phyloP scores from a whole-genome alignment of 92 coral and sea anemone species.

The Metridium senile region DNA sequence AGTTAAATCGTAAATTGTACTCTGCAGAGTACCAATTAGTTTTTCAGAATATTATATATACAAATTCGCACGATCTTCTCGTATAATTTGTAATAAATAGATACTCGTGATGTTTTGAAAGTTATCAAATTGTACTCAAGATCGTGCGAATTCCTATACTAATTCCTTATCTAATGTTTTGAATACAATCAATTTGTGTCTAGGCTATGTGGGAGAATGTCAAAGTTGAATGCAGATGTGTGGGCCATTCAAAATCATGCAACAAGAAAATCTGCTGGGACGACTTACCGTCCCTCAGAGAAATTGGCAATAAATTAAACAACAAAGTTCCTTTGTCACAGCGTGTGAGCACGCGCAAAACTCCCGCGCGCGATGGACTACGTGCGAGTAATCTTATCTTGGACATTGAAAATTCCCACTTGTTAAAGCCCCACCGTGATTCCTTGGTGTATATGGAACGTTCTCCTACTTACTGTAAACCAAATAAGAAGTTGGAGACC shows the following conservation, averaged over 20 bases:
- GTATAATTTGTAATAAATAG: no score
- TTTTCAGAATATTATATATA: no score
- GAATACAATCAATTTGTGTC: conserved; percentile 1
- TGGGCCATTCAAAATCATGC: conserved; percentile 80
- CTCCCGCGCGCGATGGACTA: conserved; percentile 42
- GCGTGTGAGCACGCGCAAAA: conserved; percentile 38
- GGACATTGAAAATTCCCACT: conserved; percentile 3
- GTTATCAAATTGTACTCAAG: no score
- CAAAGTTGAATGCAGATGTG: conserved; percentile 74
- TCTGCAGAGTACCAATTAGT: no score
- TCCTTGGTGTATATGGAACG: conserved; percentile 37
- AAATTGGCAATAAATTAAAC: conserved; percentile 47
- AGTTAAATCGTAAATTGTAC: no score
- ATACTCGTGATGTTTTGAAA: no score
- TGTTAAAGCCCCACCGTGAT: conserved; percentile 16
- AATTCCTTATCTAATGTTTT: background rate
- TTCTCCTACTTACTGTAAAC: conserved; percentile 65
- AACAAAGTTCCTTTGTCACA: conserved; percentile 21
- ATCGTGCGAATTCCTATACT: background rate
- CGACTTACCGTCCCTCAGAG: conserved; percentile 59
- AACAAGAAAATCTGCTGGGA: conserved; percentile 82
- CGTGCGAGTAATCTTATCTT: conserved; percentile 47
- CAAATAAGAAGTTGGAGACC: conserved; percentile 20
- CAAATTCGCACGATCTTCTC: no score
- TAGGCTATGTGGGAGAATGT: conserved; percentile 66